Percentiles rank a stretch among this genome's conserved stretches.
Conservation (phyloP, 2,113 vertebrate species). For the Pomatostomus ruficeps region DNA sequence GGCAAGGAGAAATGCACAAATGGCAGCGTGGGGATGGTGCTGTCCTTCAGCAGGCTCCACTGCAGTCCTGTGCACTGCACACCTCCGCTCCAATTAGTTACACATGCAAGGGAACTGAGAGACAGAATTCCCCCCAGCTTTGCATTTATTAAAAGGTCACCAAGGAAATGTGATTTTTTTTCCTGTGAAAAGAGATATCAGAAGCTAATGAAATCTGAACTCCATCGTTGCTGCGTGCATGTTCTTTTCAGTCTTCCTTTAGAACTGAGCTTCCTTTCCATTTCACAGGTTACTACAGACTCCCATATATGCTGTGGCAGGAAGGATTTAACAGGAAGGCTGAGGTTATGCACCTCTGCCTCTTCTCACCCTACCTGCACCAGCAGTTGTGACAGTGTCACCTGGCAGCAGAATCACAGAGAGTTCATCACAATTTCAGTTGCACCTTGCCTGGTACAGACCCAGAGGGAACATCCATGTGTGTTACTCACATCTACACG, state of each 20-base stretch:
- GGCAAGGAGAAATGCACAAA: too few species aligned
- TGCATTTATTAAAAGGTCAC: conserved; percentile 70
- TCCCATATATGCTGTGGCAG: not conserved
- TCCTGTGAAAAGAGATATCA: conserved; percentile 32
- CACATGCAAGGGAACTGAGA: not conserved
- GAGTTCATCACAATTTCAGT: not conserved
- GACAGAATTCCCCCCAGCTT: not conserved
- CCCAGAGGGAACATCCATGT: not conserved
- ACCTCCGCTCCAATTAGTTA: conserved; percentile 5
- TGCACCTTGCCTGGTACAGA: accelerated
- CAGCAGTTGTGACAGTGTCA: not conserved
- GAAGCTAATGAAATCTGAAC: conserved; percentile 64
- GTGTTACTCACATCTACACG: not conserved
- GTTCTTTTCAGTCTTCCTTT: conserved; percentile 30
- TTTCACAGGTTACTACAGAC: not conserved
- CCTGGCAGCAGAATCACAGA: not conserved
- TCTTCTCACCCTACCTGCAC: not conserved
- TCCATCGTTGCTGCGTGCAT: not conserved
- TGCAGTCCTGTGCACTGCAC: not conserved
- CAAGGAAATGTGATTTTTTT: conserved; percentile 32
- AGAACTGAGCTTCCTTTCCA: not conserved
- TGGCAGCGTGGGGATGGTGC: accelerated
- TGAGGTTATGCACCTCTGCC: not conserved
- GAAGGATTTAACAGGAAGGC: not conserved
- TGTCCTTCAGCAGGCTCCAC: not conserved